A percentile compares a stretch with the other conserved stretches of the same genome.
These are phyloP conservation scores for Bactericera cockerelli DNA, from an alignment of 1,140 invertebrate species.

Conservation along the genomic window DNA sequence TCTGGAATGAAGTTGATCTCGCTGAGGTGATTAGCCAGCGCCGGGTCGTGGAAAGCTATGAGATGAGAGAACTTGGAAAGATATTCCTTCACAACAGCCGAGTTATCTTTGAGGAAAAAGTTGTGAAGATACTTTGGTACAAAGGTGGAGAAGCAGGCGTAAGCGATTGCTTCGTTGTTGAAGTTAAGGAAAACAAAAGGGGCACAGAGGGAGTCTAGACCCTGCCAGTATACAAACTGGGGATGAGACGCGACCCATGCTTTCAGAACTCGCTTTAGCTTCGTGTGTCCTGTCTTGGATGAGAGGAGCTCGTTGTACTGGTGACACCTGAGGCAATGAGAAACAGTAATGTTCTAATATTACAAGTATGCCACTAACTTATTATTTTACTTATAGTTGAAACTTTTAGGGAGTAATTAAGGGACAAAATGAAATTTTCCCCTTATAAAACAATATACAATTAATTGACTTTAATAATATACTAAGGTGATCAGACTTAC, in stretches of 20 bases:
- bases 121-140: constrained; percentile 93
- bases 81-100: constrained; percentile 93
- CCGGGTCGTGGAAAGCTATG: constrained; percentile 87
- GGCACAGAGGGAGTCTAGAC: constrained; percentile 90
- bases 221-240: constrained; percentile 99
- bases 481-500: too few species aligned
- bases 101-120: constrained; percentile 98
- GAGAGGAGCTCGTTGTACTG: constrained; percentile 96
- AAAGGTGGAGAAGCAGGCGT: constrained; percentile 82
- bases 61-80: constrained; percentile 92
- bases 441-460: too few species aligned
- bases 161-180: constrained; percentile 91
- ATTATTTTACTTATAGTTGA: too few species aligned
- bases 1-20: constrained; percentile 93
- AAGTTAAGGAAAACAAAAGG: constrained; percentile 96
- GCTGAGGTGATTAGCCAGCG: constrained; percentile 77
- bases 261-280: constrained; percentile 87
- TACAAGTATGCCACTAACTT: too few species aligned
- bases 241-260: constrained; percentile 91
- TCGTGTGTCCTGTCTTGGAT: constrained; percentile 76
- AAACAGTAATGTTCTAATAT: too few species aligned
- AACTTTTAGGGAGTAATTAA: too few species aligned
- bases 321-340: constrained; percentile 95
- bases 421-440: too few species aligned
- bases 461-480: too few species aligned